A percentile compares a stretch with the other conserved stretches of the same genome.
Evolutionary conservation across 1,140 invertebrate species (phyloP).

Genomic region (Diabrotica undecimpunctata): DNA sequence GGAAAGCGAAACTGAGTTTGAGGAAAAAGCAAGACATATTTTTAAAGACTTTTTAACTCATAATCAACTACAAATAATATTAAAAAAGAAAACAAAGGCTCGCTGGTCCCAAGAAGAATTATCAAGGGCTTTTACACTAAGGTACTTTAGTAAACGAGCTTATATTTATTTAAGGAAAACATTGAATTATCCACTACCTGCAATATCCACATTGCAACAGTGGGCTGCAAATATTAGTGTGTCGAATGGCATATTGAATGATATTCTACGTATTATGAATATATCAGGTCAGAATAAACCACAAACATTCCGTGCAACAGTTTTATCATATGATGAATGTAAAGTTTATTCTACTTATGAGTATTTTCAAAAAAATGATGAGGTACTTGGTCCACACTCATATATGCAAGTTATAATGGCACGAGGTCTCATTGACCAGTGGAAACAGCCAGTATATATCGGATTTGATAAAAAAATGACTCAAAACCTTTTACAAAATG

Average conservation of each 20-base stretch:
- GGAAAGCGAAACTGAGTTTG: too few relatives aligned
- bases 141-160: conserved; percentile 11
- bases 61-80: too few relatives aligned
- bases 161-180: conserved; percentile 1
- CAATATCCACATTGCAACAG: background rate
- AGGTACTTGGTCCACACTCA: too few relatives aligned
- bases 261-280: conserved; percentile 3
- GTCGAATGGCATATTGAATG: background rate
- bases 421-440: too few relatives aligned
- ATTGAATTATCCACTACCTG: conserved; percentile 6
- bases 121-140: background rate
- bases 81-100: conserved; percentile 1
- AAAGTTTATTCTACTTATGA: conserved; percentile 3
- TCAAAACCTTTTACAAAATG: background rate
- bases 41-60: too few relatives aligned
- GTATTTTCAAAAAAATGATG: conserved; percentile 3
- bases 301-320: background rate
- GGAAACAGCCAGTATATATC: too few relatives aligned
- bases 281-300: background rate
- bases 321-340: conserved; percentile 1
- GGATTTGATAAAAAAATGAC: too few relatives aligned
- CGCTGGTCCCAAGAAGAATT: conserved; percentile 3
- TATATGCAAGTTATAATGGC: too few relatives aligned
- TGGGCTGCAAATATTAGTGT: conserved; percentile 5
- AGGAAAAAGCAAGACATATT: too few relatives aligned